A percentile compares a stretch with the other conserved stretches of the same genome.
These are phyloP conservation scores for Triplophysa dalaica DNA, from an alignment of 2,113 vertebrate species.

Conservation along the genomic window DNA sequence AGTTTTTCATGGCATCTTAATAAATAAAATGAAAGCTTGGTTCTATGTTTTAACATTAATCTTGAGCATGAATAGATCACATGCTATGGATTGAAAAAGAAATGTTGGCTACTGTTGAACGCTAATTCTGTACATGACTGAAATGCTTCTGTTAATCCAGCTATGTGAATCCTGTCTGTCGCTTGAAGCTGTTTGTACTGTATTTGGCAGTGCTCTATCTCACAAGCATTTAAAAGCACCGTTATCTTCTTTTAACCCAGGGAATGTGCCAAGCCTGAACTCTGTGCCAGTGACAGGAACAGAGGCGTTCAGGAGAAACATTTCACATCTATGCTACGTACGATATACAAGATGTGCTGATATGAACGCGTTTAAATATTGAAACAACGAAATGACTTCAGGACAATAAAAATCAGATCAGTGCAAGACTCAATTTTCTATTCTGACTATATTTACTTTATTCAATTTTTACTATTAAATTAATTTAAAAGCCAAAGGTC, in stretches of 20 bases:
- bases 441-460: no score
- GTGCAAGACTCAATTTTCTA: no score
- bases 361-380: conserved; percentile 12
- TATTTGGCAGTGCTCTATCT: conserved; percentile 43
- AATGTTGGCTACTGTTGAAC: not conserved
- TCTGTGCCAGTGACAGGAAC: conserved; percentile 46
- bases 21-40: not conserved
- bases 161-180: conserved; percentile 4
- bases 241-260: conserved; percentile 64
- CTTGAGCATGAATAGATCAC: not conserved
- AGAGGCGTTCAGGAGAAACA: not conserved
- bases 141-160: conserved; percentile 48
- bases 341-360: conserved; percentile 13
- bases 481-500: no score
- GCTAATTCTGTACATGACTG: not conserved
- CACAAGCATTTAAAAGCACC: conserved; percentile 61
- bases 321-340: conserved; percentile 15
- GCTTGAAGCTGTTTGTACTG: conserved; percentile 45
- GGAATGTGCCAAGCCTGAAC: conserved; percentile 46
- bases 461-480: no score
- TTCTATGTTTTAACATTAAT: not conserved
- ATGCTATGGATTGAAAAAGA: not conserved
- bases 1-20: not conserved
- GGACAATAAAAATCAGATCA: no score
- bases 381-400: not conserved